A percentile compares a stretch with the other conserved stretches of the same genome.
Evolutionary conservation across 2,113 vertebrate genomes (phyloP).

Genomic region (Sitta europaea): DNA sequence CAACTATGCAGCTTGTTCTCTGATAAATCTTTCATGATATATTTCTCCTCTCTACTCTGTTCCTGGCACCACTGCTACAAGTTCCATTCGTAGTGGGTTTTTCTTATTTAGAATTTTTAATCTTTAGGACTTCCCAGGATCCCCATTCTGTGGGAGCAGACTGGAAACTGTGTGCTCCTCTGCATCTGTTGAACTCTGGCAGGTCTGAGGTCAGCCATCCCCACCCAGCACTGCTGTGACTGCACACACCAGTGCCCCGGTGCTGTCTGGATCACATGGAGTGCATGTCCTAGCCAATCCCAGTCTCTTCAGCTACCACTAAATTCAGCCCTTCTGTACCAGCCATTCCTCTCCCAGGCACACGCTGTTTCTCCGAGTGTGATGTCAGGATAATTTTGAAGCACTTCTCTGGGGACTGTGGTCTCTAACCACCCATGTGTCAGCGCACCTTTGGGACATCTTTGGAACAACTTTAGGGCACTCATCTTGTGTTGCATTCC

Average conservation of each 20-base stretch:
- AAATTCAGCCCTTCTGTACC: background rate
- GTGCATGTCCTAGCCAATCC: background rate
- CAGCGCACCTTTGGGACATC: background rate
- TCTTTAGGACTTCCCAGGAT: background rate
- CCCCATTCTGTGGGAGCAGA: background rate
- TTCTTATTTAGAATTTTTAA: background rate
- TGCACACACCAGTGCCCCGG: rapidly evolving
- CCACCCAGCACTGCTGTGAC: background rate
- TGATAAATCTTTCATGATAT: background rate
- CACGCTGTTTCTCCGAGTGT: background rate
- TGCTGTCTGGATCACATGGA: background rate
- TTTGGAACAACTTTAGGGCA: background rate
- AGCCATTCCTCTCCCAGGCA: background rate
- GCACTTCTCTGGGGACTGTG: background rate
- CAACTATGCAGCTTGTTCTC: background rate
- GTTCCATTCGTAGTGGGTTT: background rate
- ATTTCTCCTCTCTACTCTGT: background rate
- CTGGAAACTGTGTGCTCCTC: background rate
- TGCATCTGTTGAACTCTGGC: background rate
- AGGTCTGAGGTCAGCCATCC: background rate
- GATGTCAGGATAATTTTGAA: background rate
- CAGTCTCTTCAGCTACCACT: background rate
- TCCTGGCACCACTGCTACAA: background rate
- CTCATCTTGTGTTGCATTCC: background rate
- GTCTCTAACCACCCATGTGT: background rate